Evolutionary conservation across 2,113 vertebrate genomes (phyloP), one percentile per base, ranked within the genome.

Genomic region (Crotalus tigris): DNA sequence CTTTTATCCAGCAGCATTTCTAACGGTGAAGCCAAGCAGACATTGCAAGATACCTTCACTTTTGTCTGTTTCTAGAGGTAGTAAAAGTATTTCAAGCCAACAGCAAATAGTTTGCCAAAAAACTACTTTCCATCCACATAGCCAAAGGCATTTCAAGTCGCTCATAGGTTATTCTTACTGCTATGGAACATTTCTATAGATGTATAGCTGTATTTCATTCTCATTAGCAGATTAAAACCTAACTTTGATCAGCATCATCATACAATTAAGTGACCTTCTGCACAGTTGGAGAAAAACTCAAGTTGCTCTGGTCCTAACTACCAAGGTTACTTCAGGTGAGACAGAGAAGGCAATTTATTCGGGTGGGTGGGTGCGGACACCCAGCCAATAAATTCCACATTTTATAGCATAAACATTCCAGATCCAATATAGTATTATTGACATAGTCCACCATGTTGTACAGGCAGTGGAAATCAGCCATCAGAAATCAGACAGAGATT

Each of bases 181-280:
- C 0, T 2, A 57, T 58, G 51, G 51, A 1, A 87, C 24, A 59
- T 24, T 15, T n/a, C 64, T n/a, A 46, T 53, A 29, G 5, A 21
- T 26, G 1, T 2, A 39, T 33, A 0, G 4, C 2, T 4, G 57
- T 29, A 4, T 19, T 51, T 0, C 4, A 44, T 23, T 1, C 10
- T 7, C n/a, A 24, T 33, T 39, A 33, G 7, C 46, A 26, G 85
- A n/a, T 54, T 11, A 93, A 75, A 64, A 3, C 29, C 0, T 75
- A 26, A 0, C 0, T 12, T 6, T 24, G 26, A 29, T 1, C 2
- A 24, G 10, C 24, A 46, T 3, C 1, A 55, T 19, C 33, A 88
- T 91, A 90, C 61, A 92, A 61, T 17, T 55, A 58, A 81, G 23
- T 19, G 86, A 88, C 61, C 26, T 57, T 90, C 29, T 61, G 39